phyloP scores from a whole-genome alignment of 2,113 vertebrate genomes.

The Misgurnus anguillicaudatus region DNA sequence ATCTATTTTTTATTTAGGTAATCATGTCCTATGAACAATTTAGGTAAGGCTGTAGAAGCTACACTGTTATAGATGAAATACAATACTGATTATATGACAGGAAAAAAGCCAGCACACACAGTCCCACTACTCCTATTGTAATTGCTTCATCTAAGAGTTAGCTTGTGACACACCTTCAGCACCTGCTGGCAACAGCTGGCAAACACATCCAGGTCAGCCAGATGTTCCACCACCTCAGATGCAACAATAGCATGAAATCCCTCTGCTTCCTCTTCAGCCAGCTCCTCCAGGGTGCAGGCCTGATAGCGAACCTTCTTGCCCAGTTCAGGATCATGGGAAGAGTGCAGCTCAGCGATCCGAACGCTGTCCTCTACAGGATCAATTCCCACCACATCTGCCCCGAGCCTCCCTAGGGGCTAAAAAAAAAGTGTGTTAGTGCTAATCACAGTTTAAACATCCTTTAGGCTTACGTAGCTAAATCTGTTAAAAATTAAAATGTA shows the following conservation, averaged over 20 bases:
- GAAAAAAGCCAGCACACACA: background rate
- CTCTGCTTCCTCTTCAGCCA: conserved; percentile 68
- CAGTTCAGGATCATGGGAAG: conserved; percentile 84
- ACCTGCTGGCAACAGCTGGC: conserved; percentile 82
- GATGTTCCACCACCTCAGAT: conserved; percentile 96
- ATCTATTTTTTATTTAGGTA: background rate
- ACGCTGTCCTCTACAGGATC: conserved; percentile 93
- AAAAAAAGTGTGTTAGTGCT: background rate
- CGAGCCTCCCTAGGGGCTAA: conserved; percentile 91
- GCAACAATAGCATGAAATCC: conserved; percentile 88
- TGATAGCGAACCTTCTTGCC: conserved; percentile 79
- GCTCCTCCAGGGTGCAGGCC: conserved; percentile 85
- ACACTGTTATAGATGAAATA: background rate
- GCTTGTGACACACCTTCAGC: conserved; percentile 81
- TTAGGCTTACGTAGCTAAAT: background rate
- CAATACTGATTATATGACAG: too few species aligned
- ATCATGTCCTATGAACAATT: background rate
- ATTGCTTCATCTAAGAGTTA: background rate
- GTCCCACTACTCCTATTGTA: background rate
- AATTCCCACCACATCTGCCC: conserved; percentile 87
- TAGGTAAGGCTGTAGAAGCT: background rate
- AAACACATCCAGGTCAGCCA: conserved; percentile 86
- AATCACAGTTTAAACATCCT: background rate
- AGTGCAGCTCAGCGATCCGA: conserved; percentile 83
- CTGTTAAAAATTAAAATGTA: too few species aligned